Percentiles rank a stretch among this genome's conserved stretches.
phyloP scores from a whole-genome alignment of 1,140 invertebrate genomes.

The Druon quercuslanigerum region DNA sequence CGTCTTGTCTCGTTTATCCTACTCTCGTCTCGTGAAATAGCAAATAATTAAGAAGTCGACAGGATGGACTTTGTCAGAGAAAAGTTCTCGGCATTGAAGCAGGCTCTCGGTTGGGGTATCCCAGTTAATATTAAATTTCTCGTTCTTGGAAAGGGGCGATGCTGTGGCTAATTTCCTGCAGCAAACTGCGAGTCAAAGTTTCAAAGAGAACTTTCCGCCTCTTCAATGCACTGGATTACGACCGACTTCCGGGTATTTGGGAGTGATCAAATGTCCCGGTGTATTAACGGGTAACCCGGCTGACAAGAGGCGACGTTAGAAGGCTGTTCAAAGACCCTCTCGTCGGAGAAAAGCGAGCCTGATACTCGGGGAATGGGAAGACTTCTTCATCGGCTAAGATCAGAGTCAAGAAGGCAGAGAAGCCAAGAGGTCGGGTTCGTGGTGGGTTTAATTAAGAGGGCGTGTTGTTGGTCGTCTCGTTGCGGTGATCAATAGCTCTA shows the following conservation, averaged over 20 bases:
- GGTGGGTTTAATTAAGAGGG: slow-evolving; percentile 69
- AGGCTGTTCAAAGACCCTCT: slow-evolving; percentile 46
- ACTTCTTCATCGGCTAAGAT: slow-evolving; percentile 10
- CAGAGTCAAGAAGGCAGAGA: slow-evolving; percentile 38
- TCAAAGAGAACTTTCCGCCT: slow-evolving; percentile 3
- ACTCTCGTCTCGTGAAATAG: too few species aligned
- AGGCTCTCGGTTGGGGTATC: too few species aligned
- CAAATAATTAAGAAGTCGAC: too few species aligned
- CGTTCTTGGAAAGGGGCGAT: slow-evolving; percentile 23
- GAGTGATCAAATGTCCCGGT: slow-evolving; percentile 44
- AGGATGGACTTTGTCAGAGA: too few species aligned
- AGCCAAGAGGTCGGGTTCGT: slow-evolving; percentile 62
- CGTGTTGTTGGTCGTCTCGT: slow-evolving; percentile 62
- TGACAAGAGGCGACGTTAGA: slow-evolving; percentile 43
- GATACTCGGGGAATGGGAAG: too few species aligned
- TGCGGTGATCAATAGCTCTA: slow-evolving; percentile 66
- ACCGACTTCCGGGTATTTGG: slow-evolving; percentile 33
- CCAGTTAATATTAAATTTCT: slow-evolving; percentile 43
- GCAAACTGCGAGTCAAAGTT: slow-evolving; percentile 5
- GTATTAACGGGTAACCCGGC: slow-evolving; percentile 27
- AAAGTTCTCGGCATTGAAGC: too few species aligned
- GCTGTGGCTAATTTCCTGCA: slow-evolving; percentile 39
- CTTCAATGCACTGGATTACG: slow-evolving; percentile 27
- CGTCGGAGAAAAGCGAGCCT: too few species aligned
- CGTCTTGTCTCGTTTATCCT: too few species aligned